Evolutionary conservation across 2,113 vertebrate species (phyloP).

Genomic region (Abramis brama): DNA sequence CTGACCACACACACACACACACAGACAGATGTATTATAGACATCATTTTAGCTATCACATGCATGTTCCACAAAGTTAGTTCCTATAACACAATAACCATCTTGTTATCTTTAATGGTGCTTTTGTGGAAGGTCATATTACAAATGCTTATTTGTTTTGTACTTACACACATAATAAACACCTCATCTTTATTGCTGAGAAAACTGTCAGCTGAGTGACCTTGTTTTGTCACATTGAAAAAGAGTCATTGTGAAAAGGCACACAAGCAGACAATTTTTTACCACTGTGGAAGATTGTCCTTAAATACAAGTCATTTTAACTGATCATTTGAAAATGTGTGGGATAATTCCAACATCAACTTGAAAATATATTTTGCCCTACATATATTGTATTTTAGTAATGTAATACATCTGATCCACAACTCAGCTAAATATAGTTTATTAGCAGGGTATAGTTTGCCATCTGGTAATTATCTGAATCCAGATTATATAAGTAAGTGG

Average conservation of each 20-base stretch:
- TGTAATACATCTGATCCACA: not conserved
- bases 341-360: not conserved
- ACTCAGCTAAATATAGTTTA: slow-evolving; percentile 13
- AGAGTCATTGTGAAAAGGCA: slow-evolving; percentile 46
- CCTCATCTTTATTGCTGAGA: not conserved
- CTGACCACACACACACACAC: too few species aligned
- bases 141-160: slow-evolving; percentile 8
- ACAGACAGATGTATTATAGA: too few species aligned
- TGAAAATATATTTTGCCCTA: not conserved
- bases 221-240: slow-evolving; percentile 32
- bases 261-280: slow-evolving; percentile 39
- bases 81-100: not conserved
- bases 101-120: slow-evolving; percentile 1
- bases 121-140: not conserved
- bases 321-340: not conserved
- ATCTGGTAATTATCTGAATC: slow-evolving; percentile 11
- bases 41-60: too few species aligned
- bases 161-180: not conserved
- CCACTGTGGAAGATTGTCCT: slow-evolving; percentile 29
- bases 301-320: slow-evolving; percentile 46
- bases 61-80: too few species aligned
- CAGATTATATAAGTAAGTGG: not conserved
- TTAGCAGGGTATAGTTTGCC: not conserved
- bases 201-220: slow-evolving; percentile 34
- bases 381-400: not conserved